These are phyloP conservation scores for Bicyclus anynana DNA, from an alignment of 1,140 invertebrate species.

Conservation along the genomic window DNA sequence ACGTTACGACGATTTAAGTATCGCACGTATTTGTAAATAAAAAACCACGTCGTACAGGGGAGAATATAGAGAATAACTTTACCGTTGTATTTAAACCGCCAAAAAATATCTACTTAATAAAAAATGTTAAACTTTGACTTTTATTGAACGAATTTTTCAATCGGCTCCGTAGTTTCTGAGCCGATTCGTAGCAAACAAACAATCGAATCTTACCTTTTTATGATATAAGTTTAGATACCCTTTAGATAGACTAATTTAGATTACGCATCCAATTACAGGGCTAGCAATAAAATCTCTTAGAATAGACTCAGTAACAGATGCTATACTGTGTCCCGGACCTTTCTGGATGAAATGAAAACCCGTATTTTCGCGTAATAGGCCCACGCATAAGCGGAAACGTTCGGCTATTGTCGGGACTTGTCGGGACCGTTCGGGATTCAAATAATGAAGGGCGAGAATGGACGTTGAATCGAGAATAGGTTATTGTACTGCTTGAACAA, in stretches of 20 bases:
- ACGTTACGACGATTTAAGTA: too few relatives aligned
- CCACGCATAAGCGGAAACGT: conserved; percentile 19
- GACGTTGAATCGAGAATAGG: conserved; percentile 18
- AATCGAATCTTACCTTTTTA: too few relatives aligned
- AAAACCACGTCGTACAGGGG: too few relatives aligned
- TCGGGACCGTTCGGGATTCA: conserved; percentile 20
- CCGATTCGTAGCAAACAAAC: too few relatives aligned
- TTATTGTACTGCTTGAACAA: conserved; percentile 23
- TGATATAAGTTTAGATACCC: neutral
- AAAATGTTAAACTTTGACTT: too few relatives aligned
- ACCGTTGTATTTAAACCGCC: too few relatives aligned
- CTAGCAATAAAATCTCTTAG: conserved; percentile 22
- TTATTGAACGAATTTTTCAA: too few relatives aligned
- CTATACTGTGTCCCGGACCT: conserved; percentile 19
- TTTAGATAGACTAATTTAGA: conserved; percentile 7
- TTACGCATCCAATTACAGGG: conserved; percentile 19
- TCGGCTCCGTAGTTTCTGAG: too few relatives aligned
- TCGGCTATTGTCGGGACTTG: conserved; percentile 19
- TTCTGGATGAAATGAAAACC: conserved; percentile 25
- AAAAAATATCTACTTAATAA: too few relatives aligned
- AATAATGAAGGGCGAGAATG: conserved; percentile 26
- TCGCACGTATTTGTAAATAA: too few relatives aligned
- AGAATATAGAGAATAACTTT: too few relatives aligned
- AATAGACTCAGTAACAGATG: conserved; percentile 22
- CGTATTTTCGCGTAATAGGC: conserved; percentile 25